phyloP scores from a whole-genome alignment of 2,797 vertebrate species.

The Artibeus lituratus region DNA sequence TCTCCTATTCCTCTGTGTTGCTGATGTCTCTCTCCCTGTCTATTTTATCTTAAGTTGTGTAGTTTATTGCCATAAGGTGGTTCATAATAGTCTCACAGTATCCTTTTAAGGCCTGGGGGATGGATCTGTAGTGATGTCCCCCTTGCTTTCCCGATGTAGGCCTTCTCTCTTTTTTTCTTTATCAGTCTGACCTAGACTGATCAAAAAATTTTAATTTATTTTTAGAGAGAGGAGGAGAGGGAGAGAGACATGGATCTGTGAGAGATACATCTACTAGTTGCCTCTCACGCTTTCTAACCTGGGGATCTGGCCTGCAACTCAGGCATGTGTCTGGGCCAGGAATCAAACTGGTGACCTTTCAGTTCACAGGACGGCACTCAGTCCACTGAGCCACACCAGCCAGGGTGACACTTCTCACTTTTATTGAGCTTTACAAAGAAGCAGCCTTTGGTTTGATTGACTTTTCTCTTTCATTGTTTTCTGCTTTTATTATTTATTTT shows the following conservation, averaged over 20 bases:
- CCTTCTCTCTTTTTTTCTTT: neutral
- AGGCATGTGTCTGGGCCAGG: too few species aligned
- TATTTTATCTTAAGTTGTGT: neutral
- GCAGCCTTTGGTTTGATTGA: neutral
- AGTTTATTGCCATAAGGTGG: neutral
- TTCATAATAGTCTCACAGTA: neutral
- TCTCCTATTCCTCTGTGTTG: neutral
- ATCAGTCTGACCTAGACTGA: neutral
- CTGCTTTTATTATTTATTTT: neutral
- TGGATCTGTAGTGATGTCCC: neutral
- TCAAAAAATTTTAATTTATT: too few species aligned
- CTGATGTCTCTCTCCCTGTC: neutral
- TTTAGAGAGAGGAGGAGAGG: too few species aligned
- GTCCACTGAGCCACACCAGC: too few species aligned
- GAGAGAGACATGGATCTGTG: too few species aligned
- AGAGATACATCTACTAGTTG: too few species aligned
- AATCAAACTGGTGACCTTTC: too few species aligned
- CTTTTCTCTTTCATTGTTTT: conserved; percentile 15
- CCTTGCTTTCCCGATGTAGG: neutral
- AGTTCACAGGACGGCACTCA: too few species aligned
- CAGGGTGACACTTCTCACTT: neutral
- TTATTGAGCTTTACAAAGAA: neutral
- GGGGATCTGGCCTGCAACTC: too few species aligned
- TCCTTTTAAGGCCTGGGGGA: neutral
- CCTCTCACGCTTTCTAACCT: too few species aligned